Conservation (phyloP, 1,140 invertebrate genomes). For the Bombus consobrinus region DNA sequence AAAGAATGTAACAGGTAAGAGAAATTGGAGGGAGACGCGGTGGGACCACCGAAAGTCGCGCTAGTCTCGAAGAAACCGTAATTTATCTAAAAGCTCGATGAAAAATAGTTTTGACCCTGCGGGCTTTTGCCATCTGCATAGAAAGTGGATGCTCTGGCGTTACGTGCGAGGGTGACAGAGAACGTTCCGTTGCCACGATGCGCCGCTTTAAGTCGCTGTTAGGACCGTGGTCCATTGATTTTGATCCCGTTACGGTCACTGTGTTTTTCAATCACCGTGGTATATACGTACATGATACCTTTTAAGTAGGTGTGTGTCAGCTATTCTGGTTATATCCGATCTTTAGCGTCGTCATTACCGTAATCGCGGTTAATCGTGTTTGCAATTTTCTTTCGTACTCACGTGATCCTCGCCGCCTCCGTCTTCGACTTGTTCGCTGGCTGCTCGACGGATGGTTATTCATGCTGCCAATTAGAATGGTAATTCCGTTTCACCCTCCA, state of each 20-base stretch:
- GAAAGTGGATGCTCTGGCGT: too few species aligned
- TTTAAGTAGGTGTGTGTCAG: too few species aligned
- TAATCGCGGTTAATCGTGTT: slow-evolving; percentile 43
- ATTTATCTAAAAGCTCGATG: too few species aligned
- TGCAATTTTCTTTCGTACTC: slow-evolving; percentile 37
- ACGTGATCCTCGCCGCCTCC: slow-evolving; percentile 15
- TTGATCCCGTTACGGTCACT: slow-evolving; percentile 46
- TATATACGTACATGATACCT: background rate
- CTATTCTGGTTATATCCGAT: slow-evolving; percentile 18
- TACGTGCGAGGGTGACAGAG: too few species aligned
- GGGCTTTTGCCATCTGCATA: too few species aligned
- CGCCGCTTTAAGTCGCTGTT: slow-evolving; percentile 43
- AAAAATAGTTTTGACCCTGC: too few species aligned
- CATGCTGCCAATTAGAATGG: slow-evolving; percentile 18
- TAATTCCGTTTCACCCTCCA: background rate
- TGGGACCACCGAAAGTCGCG: too few species aligned
- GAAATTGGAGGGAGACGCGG: too few species aligned
- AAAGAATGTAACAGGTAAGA: too few species aligned
- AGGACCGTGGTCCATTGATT: slow-evolving; percentile 31
- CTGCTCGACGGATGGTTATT: slow-evolving; percentile 17
- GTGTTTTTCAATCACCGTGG: background rate
- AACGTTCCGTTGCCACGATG: slow-evolving; percentile 2
- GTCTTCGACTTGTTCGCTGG: background rate
- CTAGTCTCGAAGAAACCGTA: too few species aligned
- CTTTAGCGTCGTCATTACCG: slow-evolving; percentile 34